Evolutionary conservation across 2,888 invertebrate species (phyloP).

Genomic region (Drosophila eohydei): DNA sequence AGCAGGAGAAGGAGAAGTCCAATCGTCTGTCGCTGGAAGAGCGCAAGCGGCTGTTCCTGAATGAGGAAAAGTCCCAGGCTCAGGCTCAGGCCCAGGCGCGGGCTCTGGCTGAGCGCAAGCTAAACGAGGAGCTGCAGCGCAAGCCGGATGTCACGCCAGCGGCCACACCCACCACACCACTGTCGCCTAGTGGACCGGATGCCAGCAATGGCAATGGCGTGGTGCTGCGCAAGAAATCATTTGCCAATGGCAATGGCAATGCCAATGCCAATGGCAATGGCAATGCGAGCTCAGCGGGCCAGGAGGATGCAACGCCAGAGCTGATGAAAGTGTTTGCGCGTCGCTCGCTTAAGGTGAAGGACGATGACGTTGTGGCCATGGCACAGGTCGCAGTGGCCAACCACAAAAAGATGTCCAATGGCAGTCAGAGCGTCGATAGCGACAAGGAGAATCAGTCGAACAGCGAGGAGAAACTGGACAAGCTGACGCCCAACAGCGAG

Average conservation of each 20-base stretch:
- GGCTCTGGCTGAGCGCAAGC: constrained; percentile 66
- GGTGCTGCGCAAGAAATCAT: constrained; percentile 84
- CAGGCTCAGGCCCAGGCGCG: no score
- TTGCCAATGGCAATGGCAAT: constrained; percentile 58
- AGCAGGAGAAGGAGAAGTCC: constrained; percentile 8
- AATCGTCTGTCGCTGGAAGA: constrained; percentile 79
- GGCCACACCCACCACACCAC: constrained; percentile 32
- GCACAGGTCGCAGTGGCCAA: constrained; percentile 50
- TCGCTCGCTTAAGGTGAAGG: constrained; percentile 92
- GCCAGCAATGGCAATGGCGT: constrained; percentile 55
- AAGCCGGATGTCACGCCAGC: constrained; percentile 48
- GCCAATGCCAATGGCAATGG: not conserved
- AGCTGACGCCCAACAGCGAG: constrained; percentile 72
- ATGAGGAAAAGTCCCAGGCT: constrained; percentile 77
- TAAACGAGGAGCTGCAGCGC: constrained; percentile 71
- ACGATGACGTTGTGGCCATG: constrained; percentile 88
- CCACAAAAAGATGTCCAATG: constrained; percentile 47
- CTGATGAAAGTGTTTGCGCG: constrained; percentile 93
- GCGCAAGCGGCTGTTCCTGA: constrained; percentile 81
- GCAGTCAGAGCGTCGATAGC: constrained; percentile 86
- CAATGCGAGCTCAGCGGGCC: constrained; percentile 35
- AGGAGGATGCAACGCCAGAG: constrained; percentile 90
- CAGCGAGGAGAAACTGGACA: constrained; percentile 85
- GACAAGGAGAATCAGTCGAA: constrained; percentile 90
- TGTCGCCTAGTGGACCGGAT: constrained; percentile 30